Percentiles rank a stretch among this genome's conserved stretches.
phyloP scores from a whole-genome alignment of 2,113 vertebrate species.

The Leptobrachium leishanense region DNA sequence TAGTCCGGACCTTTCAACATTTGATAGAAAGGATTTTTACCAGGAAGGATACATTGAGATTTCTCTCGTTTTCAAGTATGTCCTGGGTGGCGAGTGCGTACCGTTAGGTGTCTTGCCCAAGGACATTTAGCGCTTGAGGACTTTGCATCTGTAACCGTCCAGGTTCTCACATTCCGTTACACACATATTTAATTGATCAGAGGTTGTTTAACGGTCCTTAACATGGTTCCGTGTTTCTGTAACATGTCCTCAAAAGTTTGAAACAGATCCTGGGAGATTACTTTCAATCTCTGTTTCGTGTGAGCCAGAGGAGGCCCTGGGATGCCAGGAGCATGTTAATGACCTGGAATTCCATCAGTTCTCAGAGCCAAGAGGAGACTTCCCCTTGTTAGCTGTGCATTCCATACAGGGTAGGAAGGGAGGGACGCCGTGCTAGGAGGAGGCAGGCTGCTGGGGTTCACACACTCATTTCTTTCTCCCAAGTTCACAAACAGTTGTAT shows the following conservation, averaged over 20 bases:
- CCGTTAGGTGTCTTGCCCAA: too few species aligned
- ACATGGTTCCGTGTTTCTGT: neutral
- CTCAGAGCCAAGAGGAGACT: constrained; percentile 30
- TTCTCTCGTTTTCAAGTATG: too few species aligned
- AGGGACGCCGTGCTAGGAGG: constrained; percentile 54
- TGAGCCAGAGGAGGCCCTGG: constrained; percentile 2
- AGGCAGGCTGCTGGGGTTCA: constrained; percentile 54
- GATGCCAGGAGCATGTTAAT: neutral
- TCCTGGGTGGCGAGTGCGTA: too few species aligned
- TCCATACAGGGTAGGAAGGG: constrained; percentile 52
- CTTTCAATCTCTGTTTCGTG: neutral
- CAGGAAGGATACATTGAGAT: too few species aligned
- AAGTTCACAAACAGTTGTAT: constrained; percentile 51
- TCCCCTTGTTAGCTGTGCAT: constrained; percentile 52
- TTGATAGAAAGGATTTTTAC: too few species aligned
- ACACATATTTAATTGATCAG: neutral
- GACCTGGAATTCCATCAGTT: constrained; percentile 45
- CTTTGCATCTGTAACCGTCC: too few species aligned
- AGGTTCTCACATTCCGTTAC: neutral
- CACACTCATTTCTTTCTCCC: constrained; percentile 21
- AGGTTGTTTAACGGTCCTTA: neutral
- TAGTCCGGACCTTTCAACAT: too few species aligned
- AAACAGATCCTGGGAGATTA: neutral
- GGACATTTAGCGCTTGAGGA: too few species aligned
- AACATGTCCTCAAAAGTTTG: neutral